Percentiles rank a stretch among this genome's conserved stretches.
phyloP scores from a whole-genome alignment of 1,140 invertebrate genomes.

The Pseudachorutes palmiensis region DNA sequence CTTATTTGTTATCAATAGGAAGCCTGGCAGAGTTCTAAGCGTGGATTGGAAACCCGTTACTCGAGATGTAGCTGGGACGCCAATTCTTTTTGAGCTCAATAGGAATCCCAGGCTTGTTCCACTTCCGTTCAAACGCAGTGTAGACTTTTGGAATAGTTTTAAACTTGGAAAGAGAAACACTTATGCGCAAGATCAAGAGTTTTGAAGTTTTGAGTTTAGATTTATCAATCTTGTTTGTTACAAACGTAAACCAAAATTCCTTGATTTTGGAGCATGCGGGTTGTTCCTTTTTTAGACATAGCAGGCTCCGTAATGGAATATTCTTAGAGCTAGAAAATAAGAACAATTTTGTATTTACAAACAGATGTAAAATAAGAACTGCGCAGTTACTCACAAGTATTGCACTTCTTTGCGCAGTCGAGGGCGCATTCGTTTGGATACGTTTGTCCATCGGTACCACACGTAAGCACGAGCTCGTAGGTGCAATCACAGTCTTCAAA shows the following conservation, averaged over 20 bases:
- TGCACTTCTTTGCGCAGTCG: constrained; percentile 42
- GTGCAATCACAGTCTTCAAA: constrained; percentile 57
- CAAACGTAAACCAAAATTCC: too few relatives aligned
- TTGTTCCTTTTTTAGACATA: too few relatives aligned
- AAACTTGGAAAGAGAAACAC: too few relatives aligned
- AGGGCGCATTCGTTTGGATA: constrained; percentile 87
- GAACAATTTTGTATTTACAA: too few relatives aligned
- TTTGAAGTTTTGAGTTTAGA: too few relatives aligned
- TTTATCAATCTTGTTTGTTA: too few relatives aligned
- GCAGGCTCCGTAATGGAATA: too few relatives aligned
- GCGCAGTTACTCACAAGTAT: too few relatives aligned
- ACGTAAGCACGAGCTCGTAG: constrained; percentile 74
- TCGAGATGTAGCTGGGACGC: background rate
- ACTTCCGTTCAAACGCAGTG: background rate
- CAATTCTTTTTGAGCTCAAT: background rate
- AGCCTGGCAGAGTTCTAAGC: background rate
- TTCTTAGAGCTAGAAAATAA: too few relatives aligned
- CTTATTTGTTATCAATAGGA: background rate
- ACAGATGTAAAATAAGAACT: too few relatives aligned
- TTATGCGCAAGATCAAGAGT: too few relatives aligned
- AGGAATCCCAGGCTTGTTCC: background rate
- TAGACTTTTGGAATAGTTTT: background rate
- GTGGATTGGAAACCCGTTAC: background rate
- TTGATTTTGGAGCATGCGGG: too few relatives aligned
- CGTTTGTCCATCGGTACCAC: constrained; percentile 74